These are phyloP conservation scores for Poicephalus gulielmi DNA, from an alignment of 2,113 vertebrate species.

Conservation along the genomic window DNA sequence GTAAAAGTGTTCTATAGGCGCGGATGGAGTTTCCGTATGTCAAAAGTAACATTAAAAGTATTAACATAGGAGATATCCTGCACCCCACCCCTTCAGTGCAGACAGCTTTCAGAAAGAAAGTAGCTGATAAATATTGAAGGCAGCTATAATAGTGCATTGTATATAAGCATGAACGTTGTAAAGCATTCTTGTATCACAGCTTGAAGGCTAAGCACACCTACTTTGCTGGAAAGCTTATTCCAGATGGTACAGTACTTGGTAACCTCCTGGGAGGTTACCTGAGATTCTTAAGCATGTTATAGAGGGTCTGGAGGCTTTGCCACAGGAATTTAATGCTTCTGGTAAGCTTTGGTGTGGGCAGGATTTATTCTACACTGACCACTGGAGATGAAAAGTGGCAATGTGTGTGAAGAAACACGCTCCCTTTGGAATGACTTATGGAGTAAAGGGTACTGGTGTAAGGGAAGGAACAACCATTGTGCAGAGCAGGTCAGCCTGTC, in stretches of 20 bases:
- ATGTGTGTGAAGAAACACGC: not conserved
- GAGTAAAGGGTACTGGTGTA: not conserved
- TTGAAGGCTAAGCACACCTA: not conserved
- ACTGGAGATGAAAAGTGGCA: not conserved
- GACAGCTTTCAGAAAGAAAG: not conserved
- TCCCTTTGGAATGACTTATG: not conserved
- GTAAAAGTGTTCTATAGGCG: not conserved
- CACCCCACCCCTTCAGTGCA: not conserved
- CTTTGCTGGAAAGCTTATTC: not conserved
- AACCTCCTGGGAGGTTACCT: not conserved
- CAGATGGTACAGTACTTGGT: not conserved
- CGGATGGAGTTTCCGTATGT: not conserved
- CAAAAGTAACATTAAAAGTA: not conserved
- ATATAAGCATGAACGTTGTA: not conserved
- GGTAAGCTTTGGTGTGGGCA: not conserved
- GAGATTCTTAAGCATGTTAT: not conserved
- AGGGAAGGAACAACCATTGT: constrained; percentile 31
- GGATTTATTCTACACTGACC: not conserved
- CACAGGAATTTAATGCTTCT: not conserved
- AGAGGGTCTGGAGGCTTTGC: not conserved
- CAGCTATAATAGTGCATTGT: not conserved
- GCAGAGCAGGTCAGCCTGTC: not conserved
- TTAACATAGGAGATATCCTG: not conserved
- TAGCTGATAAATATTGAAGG: not conserved
- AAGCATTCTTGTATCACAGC: not conserved